phyloP scores from a whole-genome alignment of 2,113 vertebrate species.

The Paracanthobrama guichenoti region DNA sequence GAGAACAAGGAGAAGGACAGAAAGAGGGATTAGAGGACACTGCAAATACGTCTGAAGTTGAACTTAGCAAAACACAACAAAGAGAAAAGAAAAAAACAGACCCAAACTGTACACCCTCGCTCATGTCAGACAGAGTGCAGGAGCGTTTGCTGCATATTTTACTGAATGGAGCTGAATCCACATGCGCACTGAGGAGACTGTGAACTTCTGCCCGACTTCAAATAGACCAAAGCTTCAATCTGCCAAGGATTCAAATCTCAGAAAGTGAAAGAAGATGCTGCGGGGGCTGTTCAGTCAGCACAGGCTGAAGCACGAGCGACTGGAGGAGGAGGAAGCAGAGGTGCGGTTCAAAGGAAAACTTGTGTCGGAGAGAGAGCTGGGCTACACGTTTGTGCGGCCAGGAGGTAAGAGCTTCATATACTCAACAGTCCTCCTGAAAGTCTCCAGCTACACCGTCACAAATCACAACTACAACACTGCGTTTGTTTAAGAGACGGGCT shows the following conservation, averaged over 20 bases:
- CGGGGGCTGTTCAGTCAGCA: constrained; percentile 66
- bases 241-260: constrained; percentile 3
- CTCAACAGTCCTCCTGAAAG: constrained; percentile 8
- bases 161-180: constrained; percentile 14
- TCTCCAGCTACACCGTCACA: constrained; percentile 13
- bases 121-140: constrained; percentile 15
- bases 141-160: neutral
- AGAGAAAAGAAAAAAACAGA: neutral
- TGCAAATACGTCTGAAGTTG: neutral
- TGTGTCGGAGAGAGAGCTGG: constrained; percentile 86
- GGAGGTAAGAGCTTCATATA: constrained; percentile 83
- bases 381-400: constrained; percentile 81
- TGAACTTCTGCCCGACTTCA: constrained; percentile 22
- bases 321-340: constrained; percentile 77
- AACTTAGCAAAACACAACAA: constrained; percentile 2
- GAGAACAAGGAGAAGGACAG: neutral
- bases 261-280: constrained; percentile 65
- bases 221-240: constrained; percentile 11
- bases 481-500: constrained; percentile 8
- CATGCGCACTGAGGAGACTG: neutral
- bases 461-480: constrained; percentile 6
- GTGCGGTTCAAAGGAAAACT: constrained; percentile 84
- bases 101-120: neutral
- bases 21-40: neutral
- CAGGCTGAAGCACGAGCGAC: constrained; percentile 80